Percentiles rank a stretch among this genome's conserved stretches.
phyloP scores from a whole-genome alignment of 2,113 vertebrate species.

The Spea multiplicata region DNA sequence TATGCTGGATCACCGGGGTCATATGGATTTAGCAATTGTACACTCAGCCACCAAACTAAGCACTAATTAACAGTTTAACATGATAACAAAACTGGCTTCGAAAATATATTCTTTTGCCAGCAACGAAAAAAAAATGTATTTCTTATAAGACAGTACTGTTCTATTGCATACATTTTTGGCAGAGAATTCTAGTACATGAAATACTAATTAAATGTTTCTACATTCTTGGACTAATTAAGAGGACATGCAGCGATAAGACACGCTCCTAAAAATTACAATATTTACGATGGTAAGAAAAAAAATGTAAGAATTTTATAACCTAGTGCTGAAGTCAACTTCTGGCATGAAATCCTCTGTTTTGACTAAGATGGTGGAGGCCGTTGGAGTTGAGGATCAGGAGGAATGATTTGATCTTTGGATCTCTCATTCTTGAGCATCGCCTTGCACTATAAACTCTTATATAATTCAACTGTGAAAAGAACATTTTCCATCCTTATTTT shows the following conservation, averaged over 20 bases:
- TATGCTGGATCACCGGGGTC: background rate
- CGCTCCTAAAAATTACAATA: background rate
- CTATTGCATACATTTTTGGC: conserved; percentile 33
- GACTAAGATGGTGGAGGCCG: no score
- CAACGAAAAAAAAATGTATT: conserved; percentile 17
- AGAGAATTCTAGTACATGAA: conserved; percentile 25
- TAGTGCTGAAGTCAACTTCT: no score
- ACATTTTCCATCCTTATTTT: no score
- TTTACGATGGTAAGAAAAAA: background rate
- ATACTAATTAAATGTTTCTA: conserved; percentile 28
- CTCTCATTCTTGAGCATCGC: no score
- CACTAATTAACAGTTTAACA: conserved; percentile 14
- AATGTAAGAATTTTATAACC: background rate
- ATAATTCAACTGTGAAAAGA: no score
- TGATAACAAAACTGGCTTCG: conserved; percentile 31
- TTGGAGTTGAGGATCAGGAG: no score
- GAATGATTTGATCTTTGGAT: no score
- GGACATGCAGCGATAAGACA: conserved; percentile 14
- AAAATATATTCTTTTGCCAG: conserved; percentile 10
- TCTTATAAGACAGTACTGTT: conserved; percentile 2
- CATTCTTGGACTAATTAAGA: conserved; percentile 33
- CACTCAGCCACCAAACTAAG: background rate
- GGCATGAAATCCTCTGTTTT: no score
- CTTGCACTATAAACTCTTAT: no score
- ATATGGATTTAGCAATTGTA: background rate